Evolutionary conservation across 2,113 vertebrate genomes (phyloP).

Genomic region (Marcusenius ussheri): DNA sequence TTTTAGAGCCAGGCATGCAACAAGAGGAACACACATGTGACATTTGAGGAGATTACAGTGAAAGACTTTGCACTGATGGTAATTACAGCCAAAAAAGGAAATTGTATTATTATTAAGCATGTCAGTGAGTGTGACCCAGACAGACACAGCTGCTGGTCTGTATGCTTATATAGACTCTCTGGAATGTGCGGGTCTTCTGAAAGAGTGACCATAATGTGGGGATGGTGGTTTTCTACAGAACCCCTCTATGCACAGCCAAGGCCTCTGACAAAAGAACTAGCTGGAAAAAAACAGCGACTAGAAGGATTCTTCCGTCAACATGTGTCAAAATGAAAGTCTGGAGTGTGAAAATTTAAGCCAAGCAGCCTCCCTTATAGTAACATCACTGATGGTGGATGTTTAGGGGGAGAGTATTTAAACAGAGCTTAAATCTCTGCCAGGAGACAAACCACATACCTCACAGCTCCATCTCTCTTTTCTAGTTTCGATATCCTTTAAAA

Average conservation of each 20-base stretch:
- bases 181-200: background rate
- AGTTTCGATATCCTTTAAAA: background rate
- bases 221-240: background rate
- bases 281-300: background rate
- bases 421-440: background rate
- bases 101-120: background rate
- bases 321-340: background rate
- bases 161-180: background rate
- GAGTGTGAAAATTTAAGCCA: background rate
- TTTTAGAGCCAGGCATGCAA: background rate
- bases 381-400: background rate
- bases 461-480: background rate
- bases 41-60: background rate
- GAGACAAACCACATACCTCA: background rate
- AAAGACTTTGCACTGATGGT: background rate
- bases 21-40: background rate
- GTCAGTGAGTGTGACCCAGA: background rate
- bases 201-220: background rate
- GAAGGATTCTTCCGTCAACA: background rate
- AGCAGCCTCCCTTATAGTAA: background rate
- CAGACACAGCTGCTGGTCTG: background rate
- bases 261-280: background rate
- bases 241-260: background rate
- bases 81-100: background rate
- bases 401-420: background rate